phyloP scores from a whole-genome alignment of 2,888 invertebrate genomes.

The Aplocera efformata region DNA sequence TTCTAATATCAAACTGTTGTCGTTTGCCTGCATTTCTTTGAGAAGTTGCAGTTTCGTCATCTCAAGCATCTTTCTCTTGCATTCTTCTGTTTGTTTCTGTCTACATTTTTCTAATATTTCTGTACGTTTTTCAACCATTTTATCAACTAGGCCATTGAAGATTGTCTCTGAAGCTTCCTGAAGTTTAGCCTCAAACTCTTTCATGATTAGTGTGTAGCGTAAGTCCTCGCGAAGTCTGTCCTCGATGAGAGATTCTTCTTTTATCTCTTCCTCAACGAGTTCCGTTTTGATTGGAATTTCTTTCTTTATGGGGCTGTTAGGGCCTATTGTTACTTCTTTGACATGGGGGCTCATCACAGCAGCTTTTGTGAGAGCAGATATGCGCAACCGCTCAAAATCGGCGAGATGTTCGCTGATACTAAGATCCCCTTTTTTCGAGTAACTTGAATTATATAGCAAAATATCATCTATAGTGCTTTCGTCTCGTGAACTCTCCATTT shows the following conservation, averaged over 20 bases:
- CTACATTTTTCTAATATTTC: constrained; percentile 54
- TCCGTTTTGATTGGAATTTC: constrained; percentile 25
- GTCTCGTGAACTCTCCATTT: constrained; percentile 38
- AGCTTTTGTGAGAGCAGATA: constrained; percentile 81
- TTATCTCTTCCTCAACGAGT: constrained; percentile 26
- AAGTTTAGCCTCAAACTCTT: constrained; percentile 52
- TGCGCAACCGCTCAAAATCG: constrained; percentile 74
- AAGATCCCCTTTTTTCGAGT: constrained; percentile 42
- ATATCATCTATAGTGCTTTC: constrained; percentile 38
- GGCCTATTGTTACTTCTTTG: constrained; percentile 69
- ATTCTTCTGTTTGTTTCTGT: constrained; percentile 58
- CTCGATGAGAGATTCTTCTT: constrained; percentile 47
- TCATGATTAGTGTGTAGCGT: constrained; percentile 55
- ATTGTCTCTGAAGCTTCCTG: constrained; percentile 49
- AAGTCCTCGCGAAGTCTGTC: constrained; percentile 60
- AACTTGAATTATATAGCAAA: constrained; percentile 30
- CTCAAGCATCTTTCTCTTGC: constrained; percentile 60
- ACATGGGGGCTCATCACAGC: constrained; percentile 73
- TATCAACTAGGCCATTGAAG: constrained; percentile 56
- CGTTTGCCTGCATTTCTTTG: constrained; percentile 71
- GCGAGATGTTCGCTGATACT: constrained; percentile 54
- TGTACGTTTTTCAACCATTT: constrained; percentile 55
- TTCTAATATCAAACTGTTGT: constrained; percentile 66
- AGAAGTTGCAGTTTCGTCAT: constrained; percentile 67
- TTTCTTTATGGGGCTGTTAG: constrained; percentile 43